Evolutionary conservation across 2,113 vertebrate species (phyloP).

Genomic region (Pseudorhombus dupliciocellatus): DNA sequence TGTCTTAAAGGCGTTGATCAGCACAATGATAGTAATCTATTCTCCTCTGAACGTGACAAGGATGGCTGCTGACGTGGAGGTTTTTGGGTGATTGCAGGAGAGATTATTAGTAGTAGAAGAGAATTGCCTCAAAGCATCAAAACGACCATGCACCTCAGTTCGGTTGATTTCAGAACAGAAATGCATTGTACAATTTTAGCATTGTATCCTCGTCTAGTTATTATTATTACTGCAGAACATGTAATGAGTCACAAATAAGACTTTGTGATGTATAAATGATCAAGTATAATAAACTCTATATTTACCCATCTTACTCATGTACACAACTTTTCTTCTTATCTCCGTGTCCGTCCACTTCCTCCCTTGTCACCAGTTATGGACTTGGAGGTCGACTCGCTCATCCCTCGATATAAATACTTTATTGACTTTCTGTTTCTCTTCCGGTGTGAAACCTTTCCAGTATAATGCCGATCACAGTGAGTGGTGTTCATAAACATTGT

Average conservation of each 20-base stretch:
- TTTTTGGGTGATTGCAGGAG: slow-evolving; percentile 47
- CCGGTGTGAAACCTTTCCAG: slow-evolving; percentile 45
- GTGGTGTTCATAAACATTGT: slow-evolving; percentile 63
- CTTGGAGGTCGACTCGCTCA: slow-evolving; percentile 39
- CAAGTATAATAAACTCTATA: slow-evolving; percentile 83
- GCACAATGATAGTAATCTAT: slow-evolving; percentile 77
- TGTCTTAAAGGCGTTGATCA: slow-evolving; percentile 61
- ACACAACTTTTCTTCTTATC: slow-evolving; percentile 68
- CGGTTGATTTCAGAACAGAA: slow-evolving; percentile 63
- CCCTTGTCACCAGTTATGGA: slow-evolving; percentile 45
- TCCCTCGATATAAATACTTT: slow-evolving; percentile 42
- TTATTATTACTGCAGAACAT: slow-evolving; percentile 70
- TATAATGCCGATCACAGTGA: slow-evolving; percentile 44
- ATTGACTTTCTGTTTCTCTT: slow-evolving; percentile 17
- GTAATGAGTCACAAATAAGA: slow-evolving; percentile 77
- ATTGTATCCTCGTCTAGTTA: slow-evolving; percentile 68
- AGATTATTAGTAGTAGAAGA: slow-evolving; percentile 43
- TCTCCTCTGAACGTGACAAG: slow-evolving; percentile 47
- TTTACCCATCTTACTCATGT: slow-evolving; percentile 78
- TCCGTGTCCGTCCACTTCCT: slow-evolving; percentile 57
- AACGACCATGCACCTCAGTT: slow-evolving; percentile 43
- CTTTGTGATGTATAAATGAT: slow-evolving; percentile 82
- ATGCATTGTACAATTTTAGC: slow-evolving; percentile 76
- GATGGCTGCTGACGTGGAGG: slow-evolving; percentile 4
- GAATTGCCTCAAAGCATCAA: slow-evolving; percentile 64